Conservation (phyloP, 2,797 vertebrate species). For the Chromis chromis region DNA sequence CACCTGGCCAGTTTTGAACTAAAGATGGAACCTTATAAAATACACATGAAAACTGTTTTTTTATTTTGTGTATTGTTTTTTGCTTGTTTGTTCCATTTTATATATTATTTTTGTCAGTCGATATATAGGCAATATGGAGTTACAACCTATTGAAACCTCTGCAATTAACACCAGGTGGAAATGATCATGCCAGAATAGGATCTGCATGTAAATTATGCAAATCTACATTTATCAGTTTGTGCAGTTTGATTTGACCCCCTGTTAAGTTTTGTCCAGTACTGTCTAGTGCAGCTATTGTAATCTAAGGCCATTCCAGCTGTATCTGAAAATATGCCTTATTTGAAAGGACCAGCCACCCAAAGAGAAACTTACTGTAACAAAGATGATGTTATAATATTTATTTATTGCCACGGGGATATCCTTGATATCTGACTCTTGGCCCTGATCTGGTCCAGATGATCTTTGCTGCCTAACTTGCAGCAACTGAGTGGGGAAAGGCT, state of each 20-base stretch:
- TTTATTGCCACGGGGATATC: neutral
- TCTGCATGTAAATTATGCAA: neutral
- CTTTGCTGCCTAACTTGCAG: slow-evolving; percentile 2
- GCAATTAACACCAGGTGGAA: neutral
- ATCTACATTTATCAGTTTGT: neutral
- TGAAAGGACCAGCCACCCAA: neutral
- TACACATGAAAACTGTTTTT: too few relatives aligned
- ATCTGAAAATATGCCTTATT: neutral
- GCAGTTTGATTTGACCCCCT: neutral
- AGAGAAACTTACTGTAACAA: too few relatives aligned
- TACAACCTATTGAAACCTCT: too few relatives aligned
- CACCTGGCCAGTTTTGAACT: too few relatives aligned
- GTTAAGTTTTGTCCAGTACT: neutral
- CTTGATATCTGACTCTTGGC: neutral
- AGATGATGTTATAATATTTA: neutral
- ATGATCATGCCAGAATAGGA: neutral
- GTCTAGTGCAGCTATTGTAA: neutral
- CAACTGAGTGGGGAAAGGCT: neutral
- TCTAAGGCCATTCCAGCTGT: neutral
- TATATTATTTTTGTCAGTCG: too few relatives aligned
- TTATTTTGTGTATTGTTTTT: too few relatives aligned
- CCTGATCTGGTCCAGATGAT: neutral
- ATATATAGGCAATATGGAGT: too few relatives aligned
- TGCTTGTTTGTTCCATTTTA: too few relatives aligned
- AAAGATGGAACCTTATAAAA: too few relatives aligned